Evolutionary conservation across 2,888 invertebrate genomes (phyloP), one percentile per base, ranked within the genome.

Genomic region (Caradrina clavipalpis): DNA sequence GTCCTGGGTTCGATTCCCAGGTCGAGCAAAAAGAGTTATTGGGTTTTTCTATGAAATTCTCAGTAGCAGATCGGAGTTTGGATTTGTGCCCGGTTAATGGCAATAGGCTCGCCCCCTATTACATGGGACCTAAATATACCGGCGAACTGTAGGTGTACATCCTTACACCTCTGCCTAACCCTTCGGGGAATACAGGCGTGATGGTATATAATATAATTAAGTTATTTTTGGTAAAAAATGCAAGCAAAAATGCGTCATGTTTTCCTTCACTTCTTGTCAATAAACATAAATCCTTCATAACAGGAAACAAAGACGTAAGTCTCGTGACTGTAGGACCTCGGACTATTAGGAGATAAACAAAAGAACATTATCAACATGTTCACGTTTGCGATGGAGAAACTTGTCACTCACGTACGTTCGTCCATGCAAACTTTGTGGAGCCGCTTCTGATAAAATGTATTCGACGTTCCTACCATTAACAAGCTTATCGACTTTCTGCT

Each of bases 391-490:
- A 81, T 86, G 81, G 68, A 61, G 67, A 73, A 87, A 88, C 86
- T 89, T 87, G 78, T 78, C 78, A 80, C 86, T 85, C 88, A 89
- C 88, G 89, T 89, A 80, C 82, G 72, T 77, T 69, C 59, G 47
- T 64, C 74, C 70, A 79, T 77, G 78, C 78, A 81, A 88, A 89
- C 83, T 88, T 88, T 74, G 59, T 50, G 50, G 51, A 69, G 62
- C 59, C 61, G 60, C 73, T 56, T 61, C 65, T 85, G 84, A 86
- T 84, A 79, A 84, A 87, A 86, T 86, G 79, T 86, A 87, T 86
- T 83, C 81, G 73, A 57, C 79, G 73, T 78, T 76, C 73, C 71
- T 57, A 73, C 75, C 79, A 83, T 86, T 86, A 86, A 71, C 66
- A 79, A 84, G 78, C 86, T 86, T 70, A 56, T 69, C 45, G 71